A percentile compares a stretch with the other conserved stretches of the same genome.
Evolutionary conservation across 23 tunicate species (phyloP).

Genomic region (Trididemnum clinides): DNA sequence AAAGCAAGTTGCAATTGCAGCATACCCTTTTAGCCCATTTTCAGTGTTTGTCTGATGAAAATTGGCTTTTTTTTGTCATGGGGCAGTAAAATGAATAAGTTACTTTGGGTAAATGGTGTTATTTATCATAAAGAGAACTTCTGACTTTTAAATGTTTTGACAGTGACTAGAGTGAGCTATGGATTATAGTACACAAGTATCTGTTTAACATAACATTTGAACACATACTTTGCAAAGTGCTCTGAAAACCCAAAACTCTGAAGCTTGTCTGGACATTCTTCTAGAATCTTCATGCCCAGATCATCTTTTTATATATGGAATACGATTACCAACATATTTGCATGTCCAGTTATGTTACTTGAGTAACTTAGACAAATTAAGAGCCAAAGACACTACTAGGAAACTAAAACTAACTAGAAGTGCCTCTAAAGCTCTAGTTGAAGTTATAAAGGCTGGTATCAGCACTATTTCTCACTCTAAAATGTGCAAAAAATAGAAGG

Average conservation of each 20-base stretch:
- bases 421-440: not conserved
- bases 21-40: too few relatives aligned
- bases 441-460: not conserved
- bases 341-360: not conserved
- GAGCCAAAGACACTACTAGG: not conserved
- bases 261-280: not conserved
- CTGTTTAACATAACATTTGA: not conserved
- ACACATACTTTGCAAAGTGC: not conserved
- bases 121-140: too few relatives aligned
- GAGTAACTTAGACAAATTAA: not conserved
- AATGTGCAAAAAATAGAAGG: not conserved
- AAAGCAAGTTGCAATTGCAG: too few relatives aligned
- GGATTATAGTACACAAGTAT: not conserved
- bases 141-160: not conserved
- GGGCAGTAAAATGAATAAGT: too few relatives aligned
- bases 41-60: too few relatives aligned
- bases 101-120: too few relatives aligned
- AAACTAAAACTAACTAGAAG: not conserved
- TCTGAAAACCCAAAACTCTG: not conserved
- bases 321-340: not conserved
- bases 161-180: not conserved
- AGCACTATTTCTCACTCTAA: not conserved
- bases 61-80: too few relatives aligned
- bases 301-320: not conserved
- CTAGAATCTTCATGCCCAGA: not conserved